Base-by-base conservation (phyloP, 2,888 invertebrate species). In the Ormyrus labotus region DNA sequence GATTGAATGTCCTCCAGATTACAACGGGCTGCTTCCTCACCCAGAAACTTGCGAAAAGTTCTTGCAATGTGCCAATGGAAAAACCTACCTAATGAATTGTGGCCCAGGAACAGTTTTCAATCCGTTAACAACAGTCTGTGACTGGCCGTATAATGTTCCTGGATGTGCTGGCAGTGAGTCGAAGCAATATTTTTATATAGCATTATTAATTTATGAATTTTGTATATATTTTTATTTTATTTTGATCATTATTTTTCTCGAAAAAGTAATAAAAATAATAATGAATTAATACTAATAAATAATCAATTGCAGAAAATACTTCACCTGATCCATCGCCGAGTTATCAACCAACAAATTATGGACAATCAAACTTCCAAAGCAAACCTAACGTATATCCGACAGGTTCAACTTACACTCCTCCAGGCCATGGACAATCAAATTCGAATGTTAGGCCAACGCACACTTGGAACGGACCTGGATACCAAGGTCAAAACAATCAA, bases 41-140 rank as follows among this genome's bases (percentile, higher is more conserved):
- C 91, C 91, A 1, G 84, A 85, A 0, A 89, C 89, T 53, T 92
- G 92, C 77, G 84, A 83, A 45, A 91, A 91, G 79, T 92, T 90
- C 69, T 84, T 92, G 7, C 91, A 90, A 72, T 92, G 92, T 78
- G 86, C 86, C 47, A 85, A 88, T 47, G 91, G 91, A 0, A 78
- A 84, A 11, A 88, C 91, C 11, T 89, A 87, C 74, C 84, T 89
- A 6, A 90, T 90, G 89, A 87, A 89, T 11, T 92, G 92, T 80
- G 91, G 90, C 9, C 90, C 91, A 34, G 92, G 91, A 19, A 92
- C 92, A 4, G 89, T 88, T 5, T 92, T 91, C 81, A 91, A 91
- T 84, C 91, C 91, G 3, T 53, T 70, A 7, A 84, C 85, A 0
- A 84, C 86, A 3, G 87, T 88, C 34, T 92, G 92, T 83, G 92